Base-by-base conservation (phyloP, 2,797 vertebrate species). In the Lophius americanus region DNA sequence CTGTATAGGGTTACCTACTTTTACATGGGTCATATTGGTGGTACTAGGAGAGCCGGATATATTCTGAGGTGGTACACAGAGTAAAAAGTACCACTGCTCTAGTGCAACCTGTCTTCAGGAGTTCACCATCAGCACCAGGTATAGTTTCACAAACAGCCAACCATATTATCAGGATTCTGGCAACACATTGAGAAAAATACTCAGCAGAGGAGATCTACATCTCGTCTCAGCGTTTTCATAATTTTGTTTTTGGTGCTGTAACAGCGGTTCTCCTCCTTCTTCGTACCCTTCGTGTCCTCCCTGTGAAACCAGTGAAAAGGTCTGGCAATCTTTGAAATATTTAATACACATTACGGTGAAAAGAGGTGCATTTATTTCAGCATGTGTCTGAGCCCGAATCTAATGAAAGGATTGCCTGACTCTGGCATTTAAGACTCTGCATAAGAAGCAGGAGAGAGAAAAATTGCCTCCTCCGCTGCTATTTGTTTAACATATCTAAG, bases 371-470 rank as follows among this genome's bases (percentile, higher is more conserved):
- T 89, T 89, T 79, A 87, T 87, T 88, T 78, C 75, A 60, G 69
- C 48, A 0, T 44, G 61, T 41, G 69, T 79, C 68, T 78, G 76
- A 87, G 80, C 66, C 70, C 49, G 46, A 51, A 73, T 65, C 75
- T 81, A 82, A 89, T 90, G 84, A 91, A 83, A 88, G 81, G 86
- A 83, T 84, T 83, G 77, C 64, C 71, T 55, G 46, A 74, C 60
- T 80, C 60, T 68, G 56, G 76, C 78, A 65, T 88, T 76, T 79
- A 61, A 78, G 74, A 32, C 38, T 3, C 7, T 36, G 61, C 67
- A 51, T 56, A 51, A 23, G 23, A 23, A 23, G 23, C 23, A 23
- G 23, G 23, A 23, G 9, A 35, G 51, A 76, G 64, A 70, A 52
- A 82, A 78, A 85, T 64, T 39, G 49, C 78, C 79, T 74, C 82